A percentile compares a stretch with the other conserved stretches of the same genome.
These are phyloP conservation scores for Cheilosia vernalis DNA, from an alignment of 2,888 invertebrate genomes.

Conservation along the genomic window DNA sequence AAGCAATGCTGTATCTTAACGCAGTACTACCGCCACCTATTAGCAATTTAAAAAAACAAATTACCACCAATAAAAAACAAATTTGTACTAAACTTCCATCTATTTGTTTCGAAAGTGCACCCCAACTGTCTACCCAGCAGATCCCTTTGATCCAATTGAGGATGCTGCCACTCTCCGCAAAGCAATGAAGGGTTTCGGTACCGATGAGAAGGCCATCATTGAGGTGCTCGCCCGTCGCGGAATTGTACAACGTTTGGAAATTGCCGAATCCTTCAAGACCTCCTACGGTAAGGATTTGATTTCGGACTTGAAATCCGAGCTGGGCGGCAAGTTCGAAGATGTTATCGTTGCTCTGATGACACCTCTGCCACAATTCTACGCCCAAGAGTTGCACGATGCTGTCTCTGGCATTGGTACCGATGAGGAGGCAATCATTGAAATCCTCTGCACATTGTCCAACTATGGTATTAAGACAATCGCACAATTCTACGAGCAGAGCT, in stretches of 20 bases:
- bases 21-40: not conserved
- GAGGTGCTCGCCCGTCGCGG: conserved; percentile 94
- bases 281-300: conserved; percentile 94
- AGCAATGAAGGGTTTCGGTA: conserved; percentile 97
- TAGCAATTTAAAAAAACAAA: not conserved
- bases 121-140: conserved; percentile 93
- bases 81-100: conserved; percentile 1
- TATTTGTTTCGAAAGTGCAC: conserved; percentile 86
- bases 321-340: conserved; percentile 95
- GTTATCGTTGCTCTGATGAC: conserved; percentile 96
- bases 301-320: conserved; percentile 93
- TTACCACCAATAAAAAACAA: not conserved
- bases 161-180: conserved; percentile 93
- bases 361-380: conserved; percentile 94
- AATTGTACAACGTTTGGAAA: conserved; percentile 95
- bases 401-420: conserved; percentile 94
- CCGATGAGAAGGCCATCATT: conserved; percentile 95
- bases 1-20: too few species aligned
- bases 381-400: conserved; percentile 94
- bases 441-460: conserved; percentile 95
- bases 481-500: conserved; percentile 93
- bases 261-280: conserved; percentile 95
- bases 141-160: conserved; percentile 92
- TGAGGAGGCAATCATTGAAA: conserved; percentile 95
- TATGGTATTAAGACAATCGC: conserved; percentile 94